Evolutionary conservation across 2,113 vertebrate genomes (phyloP), one percentile per base, ranked within the genome.

Genomic region (Aythya baeri): DNA sequence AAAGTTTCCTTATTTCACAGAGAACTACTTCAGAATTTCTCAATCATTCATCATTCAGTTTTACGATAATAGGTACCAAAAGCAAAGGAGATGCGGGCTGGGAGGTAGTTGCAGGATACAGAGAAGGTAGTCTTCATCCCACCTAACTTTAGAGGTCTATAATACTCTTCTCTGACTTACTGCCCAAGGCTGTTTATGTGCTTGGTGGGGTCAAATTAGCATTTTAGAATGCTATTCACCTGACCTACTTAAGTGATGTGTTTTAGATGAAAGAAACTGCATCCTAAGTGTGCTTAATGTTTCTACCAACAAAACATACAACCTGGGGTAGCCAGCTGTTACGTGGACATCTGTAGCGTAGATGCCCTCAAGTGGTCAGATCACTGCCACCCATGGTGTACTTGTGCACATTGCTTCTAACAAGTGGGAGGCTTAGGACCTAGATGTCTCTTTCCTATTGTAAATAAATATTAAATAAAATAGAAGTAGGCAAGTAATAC

Each of bases 321-420:
- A 13, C 8, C 4, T 32, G 34, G 50, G 8, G 8, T 81, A 32
- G 8, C 41, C 68, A 72, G 52, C 17, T 88, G 38, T 36, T 62
- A 16, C 0, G 0, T 9, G 75, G 46, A 21, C 12, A 16, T 41
- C 52, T 57, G 2, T 50, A 41, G 34, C 34, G 25, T 8, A 27
- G 8, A 14, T 57, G n/a, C 49, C 41, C 12, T 76, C 38, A 6
- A 34, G 41, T 57, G 38, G 32, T 63, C 46, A 34, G 18, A 31
- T 57, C 27, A 17, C 55, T 83, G 18, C 16, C 41, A 49, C 16
- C 18, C 16, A 27, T 23, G 12, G 15, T 25, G n/a, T 26, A 58
- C 26, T 7, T 43, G 21, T 52, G 26, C 34, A 57, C 11, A 43
- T 23, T 43, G 9, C 26, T 90, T 63, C 25, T 58, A 43, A 43